Evolutionary conservation across 2,888 invertebrate genomes (phyloP), one percentile per base, ranked within the genome.

Genomic region (Erannis defoliaria): DNA sequence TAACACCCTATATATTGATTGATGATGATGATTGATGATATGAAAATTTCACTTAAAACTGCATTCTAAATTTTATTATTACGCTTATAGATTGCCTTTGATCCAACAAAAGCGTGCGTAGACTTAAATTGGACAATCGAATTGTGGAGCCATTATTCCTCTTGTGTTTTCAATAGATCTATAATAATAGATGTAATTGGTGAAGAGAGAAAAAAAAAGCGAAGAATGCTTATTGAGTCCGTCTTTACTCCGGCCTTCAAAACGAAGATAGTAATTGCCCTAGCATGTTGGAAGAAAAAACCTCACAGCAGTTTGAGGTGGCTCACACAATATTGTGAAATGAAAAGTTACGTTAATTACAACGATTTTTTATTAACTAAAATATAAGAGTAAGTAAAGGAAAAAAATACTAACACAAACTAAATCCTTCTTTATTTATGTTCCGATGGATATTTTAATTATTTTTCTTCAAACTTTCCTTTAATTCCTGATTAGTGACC

Each of bases 151-250:
- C 75, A 83, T 84, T 86, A 84, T 78, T 79, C 78, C 77, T 82
- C 85, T 84, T 84, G 82, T 82, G 75, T 53, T 84, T 85, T 84
- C 82, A 88, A 88, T 85, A 74, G 83, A 78, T 74, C 80, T 81
- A 84, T 85, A 84, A 84, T 87, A 87, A 85, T 83, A 85, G 77
- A 81, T 80, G 83, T 88, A 88, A 89, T 88, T 89, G 85, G 82
- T 81, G 73, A 80, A 76, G 79, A 77, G 77, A 81, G 87, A 88
- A 83, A 89, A 88, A 88, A 88, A 83, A 89, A 88, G 85, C 76
- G 78, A 81, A 80, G 77, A 82, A 71, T 76, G 75, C 73, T 81
- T 81, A 84, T 84, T 81, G 82, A 81, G 75, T 66, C 64, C 71
- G 76, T 72, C 74, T 67, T 67, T 73, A 76, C 69, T 69, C 70